Conservation (phyloP, 2,113 vertebrate species). For the Nibea albiflora region DNA sequence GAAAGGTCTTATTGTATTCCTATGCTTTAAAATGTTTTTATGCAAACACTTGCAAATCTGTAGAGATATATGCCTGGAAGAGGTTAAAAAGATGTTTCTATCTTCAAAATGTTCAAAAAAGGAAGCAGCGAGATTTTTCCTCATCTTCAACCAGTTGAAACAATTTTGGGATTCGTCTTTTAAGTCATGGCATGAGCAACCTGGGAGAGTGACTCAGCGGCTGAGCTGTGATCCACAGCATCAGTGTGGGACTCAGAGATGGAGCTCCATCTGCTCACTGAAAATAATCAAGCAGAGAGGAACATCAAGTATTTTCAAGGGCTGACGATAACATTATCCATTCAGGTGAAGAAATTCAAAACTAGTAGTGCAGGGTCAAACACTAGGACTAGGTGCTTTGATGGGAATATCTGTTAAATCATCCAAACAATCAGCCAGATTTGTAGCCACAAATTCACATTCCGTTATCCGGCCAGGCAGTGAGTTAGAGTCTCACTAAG, state of each 20-base stretch:
- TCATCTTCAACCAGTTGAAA: constrained; percentile 37
- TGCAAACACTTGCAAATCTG: neutral
- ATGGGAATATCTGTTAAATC: constrained; percentile 21
- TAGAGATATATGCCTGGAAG: neutral
- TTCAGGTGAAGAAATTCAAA: constrained; percentile 35
- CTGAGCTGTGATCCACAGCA: constrained; percentile 69
- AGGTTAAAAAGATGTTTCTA: neutral
- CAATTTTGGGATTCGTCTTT: constrained; percentile 38
- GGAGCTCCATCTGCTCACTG: constrained; percentile 71
- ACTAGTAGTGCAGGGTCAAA: neutral
- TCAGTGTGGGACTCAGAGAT: constrained; percentile 68
- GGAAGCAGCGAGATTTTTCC: constrained; percentile 11
- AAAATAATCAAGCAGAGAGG: constrained; percentile 57
- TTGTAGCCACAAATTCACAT: neutral
- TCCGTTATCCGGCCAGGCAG: neutral
- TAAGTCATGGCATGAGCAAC: constrained; percentile 65
- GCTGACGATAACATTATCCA: constrained; percentile 6
- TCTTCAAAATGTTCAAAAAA: neutral
- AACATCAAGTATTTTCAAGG: constrained; percentile 45
- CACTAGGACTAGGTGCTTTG: neutral
- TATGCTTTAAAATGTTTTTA: neutral
- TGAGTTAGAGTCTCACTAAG: constrained; percentile 4
- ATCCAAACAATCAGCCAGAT: neutral
- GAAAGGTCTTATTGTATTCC: constrained; percentile 2
- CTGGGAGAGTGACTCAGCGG: constrained; percentile 69